Percentiles rank a stretch among this genome's conserved stretches.
Conservation (phyloP, 1,140 invertebrate species). For the Tetragnatha versicolor region DNA sequence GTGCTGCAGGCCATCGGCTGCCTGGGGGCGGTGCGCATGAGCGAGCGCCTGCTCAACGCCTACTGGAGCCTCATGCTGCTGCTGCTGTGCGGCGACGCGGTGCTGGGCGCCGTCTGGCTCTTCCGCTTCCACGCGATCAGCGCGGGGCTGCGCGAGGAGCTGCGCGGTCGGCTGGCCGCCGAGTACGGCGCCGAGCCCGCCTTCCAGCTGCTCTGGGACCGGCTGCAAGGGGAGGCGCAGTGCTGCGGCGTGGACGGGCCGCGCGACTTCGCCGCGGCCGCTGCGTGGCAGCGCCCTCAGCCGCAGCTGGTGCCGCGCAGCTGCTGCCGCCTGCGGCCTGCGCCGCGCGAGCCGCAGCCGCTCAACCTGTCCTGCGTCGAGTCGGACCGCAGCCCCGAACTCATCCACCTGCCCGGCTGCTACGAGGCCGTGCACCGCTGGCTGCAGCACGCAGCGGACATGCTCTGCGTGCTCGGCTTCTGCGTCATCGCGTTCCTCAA, state of each 20-base stretch:
- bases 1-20: constrained; percentile 78
- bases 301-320: constrained; percentile 55
- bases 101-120: constrained; percentile 86
- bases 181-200: constrained; percentile 75
- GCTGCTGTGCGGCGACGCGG: constrained; percentile 80
- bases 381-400: constrained; percentile 9
- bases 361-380: constrained; percentile 35
- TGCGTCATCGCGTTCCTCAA: constrained; percentile 90
- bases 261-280: constrained; percentile 69
- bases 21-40: constrained; percentile 78
- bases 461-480: constrained; percentile 84
- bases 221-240: constrained; percentile 75
- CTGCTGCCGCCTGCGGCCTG: constrained; percentile 53
- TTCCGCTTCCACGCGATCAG: constrained; percentile 80
- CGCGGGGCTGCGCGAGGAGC: constrained; percentile 73
- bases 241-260: constrained; percentile 82
- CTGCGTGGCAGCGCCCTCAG: constrained; percentile 48
- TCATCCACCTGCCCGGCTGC: constrained; percentile 68
- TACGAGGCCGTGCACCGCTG: constrained; percentile 74
- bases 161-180: constrained; percentile 69
- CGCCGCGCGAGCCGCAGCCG: constrained; percentile 11
- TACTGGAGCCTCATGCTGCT: constrained; percentile 84
- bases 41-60: constrained; percentile 79
- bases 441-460: constrained; percentile 78
- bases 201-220: constrained; percentile 82